Conservation (phyloP, 2,797 vertebrate genomes). For the Malurus leucopterus region DNA sequence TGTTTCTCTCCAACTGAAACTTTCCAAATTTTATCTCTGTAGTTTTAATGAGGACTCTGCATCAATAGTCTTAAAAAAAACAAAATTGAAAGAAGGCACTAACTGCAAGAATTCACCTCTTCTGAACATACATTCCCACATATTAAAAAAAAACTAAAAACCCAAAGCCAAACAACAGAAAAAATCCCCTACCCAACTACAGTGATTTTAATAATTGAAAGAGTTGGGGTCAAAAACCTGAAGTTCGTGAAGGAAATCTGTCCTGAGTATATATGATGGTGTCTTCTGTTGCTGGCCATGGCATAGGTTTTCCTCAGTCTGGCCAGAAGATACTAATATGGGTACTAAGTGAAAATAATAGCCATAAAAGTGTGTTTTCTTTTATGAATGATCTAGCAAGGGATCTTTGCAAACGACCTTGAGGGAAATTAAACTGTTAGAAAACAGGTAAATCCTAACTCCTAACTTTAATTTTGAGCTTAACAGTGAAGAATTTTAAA, state of each 20-base stretch:
- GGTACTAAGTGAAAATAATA: background rate
- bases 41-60: background rate
- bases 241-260: background rate
- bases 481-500: background rate
- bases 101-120: background rate
- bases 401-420: background rate
- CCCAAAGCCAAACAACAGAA: background rate
- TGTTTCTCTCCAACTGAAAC: background rate
- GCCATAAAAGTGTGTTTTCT: background rate
- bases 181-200: background rate
- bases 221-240: background rate
- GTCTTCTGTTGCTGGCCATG: background rate
- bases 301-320: fast-evolving
- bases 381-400: background rate
- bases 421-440: background rate
- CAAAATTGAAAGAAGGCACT: background rate
- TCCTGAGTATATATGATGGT: background rate
- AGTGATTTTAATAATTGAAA: background rate
- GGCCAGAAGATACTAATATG: background rate
- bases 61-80: background rate
- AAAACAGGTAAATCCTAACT: background rate
- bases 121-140: background rate
- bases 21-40: background rate
- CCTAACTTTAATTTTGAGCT: background rate
- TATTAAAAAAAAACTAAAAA: background rate